These are phyloP conservation scores for Lucilia cuprina DNA, from an alignment of 1,140 invertebrate species.

Conservation along the genomic window DNA sequence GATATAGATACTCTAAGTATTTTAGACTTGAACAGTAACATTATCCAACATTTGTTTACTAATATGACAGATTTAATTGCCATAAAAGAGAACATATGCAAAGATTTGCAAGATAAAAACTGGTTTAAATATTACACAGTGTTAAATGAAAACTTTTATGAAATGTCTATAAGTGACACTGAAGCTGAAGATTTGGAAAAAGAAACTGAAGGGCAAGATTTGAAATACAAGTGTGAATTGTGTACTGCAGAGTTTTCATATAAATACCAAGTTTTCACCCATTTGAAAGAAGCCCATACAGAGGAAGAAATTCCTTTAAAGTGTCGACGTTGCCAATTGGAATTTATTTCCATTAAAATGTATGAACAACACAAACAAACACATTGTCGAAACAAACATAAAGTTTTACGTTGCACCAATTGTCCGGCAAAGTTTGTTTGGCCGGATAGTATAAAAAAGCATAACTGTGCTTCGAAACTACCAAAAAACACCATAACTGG, in stretches of 20 bases:
- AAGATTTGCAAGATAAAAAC: constrained; percentile 43
- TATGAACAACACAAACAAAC: constrained; percentile 44
- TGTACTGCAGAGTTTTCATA: constrained; percentile 44
- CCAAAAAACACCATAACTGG: neutral
- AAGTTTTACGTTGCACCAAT: constrained; percentile 44
- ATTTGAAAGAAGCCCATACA: constrained; percentile 48
- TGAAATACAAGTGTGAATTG: constrained; percentile 44
- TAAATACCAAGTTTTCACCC: constrained; percentile 46
- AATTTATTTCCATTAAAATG: constrained; percentile 48
- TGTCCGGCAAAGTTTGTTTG: constrained; percentile 58
- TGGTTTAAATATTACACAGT: constrained; percentile 46
- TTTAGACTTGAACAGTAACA: constrained; percentile 44
- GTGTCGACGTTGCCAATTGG: constrained; percentile 49
- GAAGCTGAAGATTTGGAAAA: constrained; percentile 37
- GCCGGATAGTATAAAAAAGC: constrained; percentile 49
- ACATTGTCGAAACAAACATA: constrained; percentile 48
- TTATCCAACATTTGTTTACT: constrained; percentile 44
- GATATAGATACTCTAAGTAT: constrained; percentile 38
- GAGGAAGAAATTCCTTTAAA: constrained; percentile 37
- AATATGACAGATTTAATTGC: constrained; percentile 34
- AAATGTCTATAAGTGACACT: constrained; percentile 51
- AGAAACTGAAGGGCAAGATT: neutral
- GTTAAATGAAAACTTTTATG: constrained; percentile 52
- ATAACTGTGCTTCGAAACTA: constrained; percentile 42
- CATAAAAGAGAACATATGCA: constrained; percentile 42